Evolutionary conservation across 2,888 invertebrate genomes (phyloP).

Genomic region (Cyaniris semiargus): DNA sequence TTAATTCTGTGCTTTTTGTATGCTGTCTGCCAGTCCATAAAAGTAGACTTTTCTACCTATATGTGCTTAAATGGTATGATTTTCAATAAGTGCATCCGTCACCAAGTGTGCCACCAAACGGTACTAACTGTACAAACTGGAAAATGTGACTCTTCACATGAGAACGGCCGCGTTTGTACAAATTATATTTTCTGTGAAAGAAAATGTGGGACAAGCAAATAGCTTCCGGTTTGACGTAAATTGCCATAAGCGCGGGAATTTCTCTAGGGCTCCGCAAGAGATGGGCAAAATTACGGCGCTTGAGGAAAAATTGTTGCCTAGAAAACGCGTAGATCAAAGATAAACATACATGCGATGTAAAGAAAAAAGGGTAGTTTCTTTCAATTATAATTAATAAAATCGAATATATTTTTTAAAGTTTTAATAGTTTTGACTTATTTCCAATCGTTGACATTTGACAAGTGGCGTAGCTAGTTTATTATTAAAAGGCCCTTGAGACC

Average conservation of each 20-base stretch:
- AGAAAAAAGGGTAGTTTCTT: too few species aligned
- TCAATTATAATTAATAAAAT: too few species aligned
- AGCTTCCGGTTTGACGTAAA: background rate
- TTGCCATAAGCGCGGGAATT: background rate
- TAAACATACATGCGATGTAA: background rate
- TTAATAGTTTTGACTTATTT: too few species aligned
- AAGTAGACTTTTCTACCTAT: background rate
- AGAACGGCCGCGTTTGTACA: conserved; percentile 44
- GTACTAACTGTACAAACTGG: conserved; percentile 50
- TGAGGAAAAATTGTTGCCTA: background rate
- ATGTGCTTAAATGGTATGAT: background rate
- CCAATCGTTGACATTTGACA: background rate
- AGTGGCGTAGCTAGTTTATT: background rate
- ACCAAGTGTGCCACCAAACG: conserved; percentile 58
- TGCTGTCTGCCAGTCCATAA: background rate
- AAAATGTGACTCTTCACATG: conserved; percentile 56
- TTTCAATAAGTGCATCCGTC: conserved; percentile 34
- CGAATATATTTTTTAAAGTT: too few species aligned
- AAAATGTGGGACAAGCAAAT: conserved; percentile 11
- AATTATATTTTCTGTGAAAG: conserved; percentile 7
- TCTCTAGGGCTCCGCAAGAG: background rate
- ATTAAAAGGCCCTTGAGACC: background rate
- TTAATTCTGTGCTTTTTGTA: background rate
- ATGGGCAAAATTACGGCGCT: background rate
- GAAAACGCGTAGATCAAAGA: background rate